Percentiles rank a stretch among this genome's conserved stretches.
These are phyloP conservation scores for Corythucha ciliata DNA, from an alignment of 2,888 invertebrate genomes.

Conservation along the genomic window DNA sequence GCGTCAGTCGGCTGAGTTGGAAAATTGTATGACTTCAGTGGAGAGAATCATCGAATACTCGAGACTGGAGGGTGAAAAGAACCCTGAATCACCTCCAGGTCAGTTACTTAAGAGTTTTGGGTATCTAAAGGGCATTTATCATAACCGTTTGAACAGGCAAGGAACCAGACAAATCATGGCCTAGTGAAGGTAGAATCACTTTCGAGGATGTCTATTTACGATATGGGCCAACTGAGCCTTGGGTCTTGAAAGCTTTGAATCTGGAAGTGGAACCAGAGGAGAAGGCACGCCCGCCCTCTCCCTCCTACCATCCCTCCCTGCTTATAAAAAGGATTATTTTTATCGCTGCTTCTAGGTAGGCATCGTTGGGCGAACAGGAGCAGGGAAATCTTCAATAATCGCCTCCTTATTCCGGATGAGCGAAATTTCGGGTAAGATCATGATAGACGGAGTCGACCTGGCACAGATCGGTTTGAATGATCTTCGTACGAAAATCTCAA, in stretches of 20 bases:
- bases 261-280: conserved; percentile 53
- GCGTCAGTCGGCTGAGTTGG: conserved; percentile 81
- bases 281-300: conserved; percentile 48
- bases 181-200: conserved; percentile 56
- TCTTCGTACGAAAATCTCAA: conserved; percentile 66
- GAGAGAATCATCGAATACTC: conserved; percentile 80
- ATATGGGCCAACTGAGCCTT: conserved; percentile 60
- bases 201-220: conserved; percentile 60
- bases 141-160: no score
- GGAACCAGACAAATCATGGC: conserved; percentile 63
- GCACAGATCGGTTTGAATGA: conserved; percentile 61
- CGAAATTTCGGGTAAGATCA: conserved; percentile 63
- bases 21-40: conserved; percentile 81
- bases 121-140: conserved; percentile 34
- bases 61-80: conserved; percentile 51
- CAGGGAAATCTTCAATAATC: conserved; percentile 71
- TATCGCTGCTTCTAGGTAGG: conserved; percentile 51
- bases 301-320: conserved; percentile 40
- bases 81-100: conserved; percentile 38
- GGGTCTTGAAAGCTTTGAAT: conserved; percentile 62
- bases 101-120: no score
- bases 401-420: conserved; percentile 73
- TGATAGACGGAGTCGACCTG: conserved; percentile 70
- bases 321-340: not conserved
- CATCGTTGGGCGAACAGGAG: conserved; percentile 75